These are phyloP conservation scores for Anguilla megastoma DNA, from an alignment of 2,797 vertebrate genomes.

Conservation along the genomic window DNA sequence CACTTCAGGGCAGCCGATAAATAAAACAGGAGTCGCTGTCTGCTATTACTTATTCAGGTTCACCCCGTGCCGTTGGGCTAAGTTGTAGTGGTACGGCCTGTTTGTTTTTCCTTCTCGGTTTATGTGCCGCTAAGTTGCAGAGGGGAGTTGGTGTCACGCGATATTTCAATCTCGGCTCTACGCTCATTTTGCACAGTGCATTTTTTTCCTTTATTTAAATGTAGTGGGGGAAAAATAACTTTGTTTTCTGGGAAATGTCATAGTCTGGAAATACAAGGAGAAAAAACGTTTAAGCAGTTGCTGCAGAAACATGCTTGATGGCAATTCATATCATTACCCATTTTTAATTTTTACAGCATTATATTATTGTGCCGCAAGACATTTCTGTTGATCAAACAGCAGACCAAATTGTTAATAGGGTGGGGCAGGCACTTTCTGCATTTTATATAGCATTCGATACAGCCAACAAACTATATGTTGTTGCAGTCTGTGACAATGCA, in stretches of 20 bases:
- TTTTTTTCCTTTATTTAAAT: neutral
- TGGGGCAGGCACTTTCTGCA: neutral
- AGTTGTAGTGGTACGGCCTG: neutral
- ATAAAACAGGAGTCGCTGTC: constrained; percentile 23
- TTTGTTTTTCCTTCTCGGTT: neutral
- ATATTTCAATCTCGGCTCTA: constrained; percentile 12
- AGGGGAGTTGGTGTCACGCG: constrained; percentile 20
- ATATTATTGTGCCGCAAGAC: neutral
- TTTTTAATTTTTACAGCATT: neutral
- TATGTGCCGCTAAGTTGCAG: neutral
- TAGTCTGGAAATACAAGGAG: neutral
- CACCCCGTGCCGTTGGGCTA: neutral
- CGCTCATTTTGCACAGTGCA: constrained; percentile 29
- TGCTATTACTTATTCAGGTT: constrained; percentile 20
- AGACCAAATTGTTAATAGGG: neutral
- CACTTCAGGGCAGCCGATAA: constrained; percentile 12
- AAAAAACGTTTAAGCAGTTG: neutral
- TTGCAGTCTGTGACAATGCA: neutral
- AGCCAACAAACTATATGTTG: neutral
- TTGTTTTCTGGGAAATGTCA: neutral
- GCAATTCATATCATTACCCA: neutral
- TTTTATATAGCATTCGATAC: neutral
- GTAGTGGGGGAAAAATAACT: neutral
- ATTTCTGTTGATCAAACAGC: neutral
- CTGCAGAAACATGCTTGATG: neutral